These are phyloP conservation scores for Parnassius smintheus DNA, from an alignment of 2,888 invertebrate genomes.

Conservation along the genomic window DNA sequence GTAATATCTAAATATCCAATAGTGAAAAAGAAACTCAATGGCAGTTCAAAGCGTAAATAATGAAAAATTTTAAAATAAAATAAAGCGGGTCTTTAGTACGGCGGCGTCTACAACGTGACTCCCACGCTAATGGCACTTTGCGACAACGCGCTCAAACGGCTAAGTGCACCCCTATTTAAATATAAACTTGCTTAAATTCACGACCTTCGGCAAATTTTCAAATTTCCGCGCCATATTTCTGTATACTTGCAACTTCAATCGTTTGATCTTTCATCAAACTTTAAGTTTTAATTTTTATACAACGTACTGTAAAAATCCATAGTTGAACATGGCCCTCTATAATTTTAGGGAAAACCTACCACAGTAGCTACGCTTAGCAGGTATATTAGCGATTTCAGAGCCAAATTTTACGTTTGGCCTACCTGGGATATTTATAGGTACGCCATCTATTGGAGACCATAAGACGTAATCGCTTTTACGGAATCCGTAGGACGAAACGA, in stretches of 20 bases:
- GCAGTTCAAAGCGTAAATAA: not conserved
- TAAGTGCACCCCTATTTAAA: slow-evolving; percentile 35
- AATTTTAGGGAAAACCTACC: too few relatives aligned
- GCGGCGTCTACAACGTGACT: slow-evolving; percentile 12
- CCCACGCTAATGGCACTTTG: slow-evolving; percentile 50
- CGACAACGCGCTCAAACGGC: slow-evolving; percentile 42
- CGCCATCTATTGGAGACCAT: too few relatives aligned
- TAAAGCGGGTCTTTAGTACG: slow-evolving; percentile 17
- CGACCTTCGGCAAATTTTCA: slow-evolving; percentile 29
- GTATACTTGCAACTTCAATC: not conserved
- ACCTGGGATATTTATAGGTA: too few relatives aligned
- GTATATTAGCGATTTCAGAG: too few relatives aligned
- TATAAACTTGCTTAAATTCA: slow-evolving; percentile 63
- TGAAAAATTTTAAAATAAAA: slow-evolving; percentile 19
- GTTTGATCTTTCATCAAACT: not conserved
- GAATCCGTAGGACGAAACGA: too few relatives aligned
- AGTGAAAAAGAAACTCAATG: not conserved
- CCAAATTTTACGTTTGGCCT: too few relatives aligned
- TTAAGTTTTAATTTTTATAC: not conserved
- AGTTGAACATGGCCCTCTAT: too few relatives aligned
- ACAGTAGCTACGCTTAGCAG: too few relatives aligned
- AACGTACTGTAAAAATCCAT: too few relatives aligned
- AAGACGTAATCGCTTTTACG: too few relatives aligned
- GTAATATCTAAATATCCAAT: too few relatives aligned
- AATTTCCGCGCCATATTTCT: too few relatives aligned